Conservation (phyloP, 2,888 invertebrate species). For the Reticulitermes lucifugus region DNA sequence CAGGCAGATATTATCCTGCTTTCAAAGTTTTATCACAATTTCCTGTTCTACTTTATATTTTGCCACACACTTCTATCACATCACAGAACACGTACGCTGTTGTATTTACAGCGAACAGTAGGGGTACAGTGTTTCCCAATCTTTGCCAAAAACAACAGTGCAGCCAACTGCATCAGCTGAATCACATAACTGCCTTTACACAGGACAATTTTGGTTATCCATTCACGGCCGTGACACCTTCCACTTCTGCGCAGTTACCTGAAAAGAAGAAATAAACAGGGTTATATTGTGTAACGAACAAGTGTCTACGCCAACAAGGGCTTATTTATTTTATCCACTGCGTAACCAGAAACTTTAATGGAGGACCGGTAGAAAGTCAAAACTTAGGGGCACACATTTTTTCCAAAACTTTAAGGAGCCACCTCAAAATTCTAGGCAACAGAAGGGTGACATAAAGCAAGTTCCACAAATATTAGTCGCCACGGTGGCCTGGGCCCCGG, state of each 20-base stretch:
- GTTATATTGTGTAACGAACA: too few relatives aligned
- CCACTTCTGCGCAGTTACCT: background rate
- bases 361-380: too few relatives aligned
- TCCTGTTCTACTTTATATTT: background rate
- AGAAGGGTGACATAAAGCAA: too few relatives aligned
- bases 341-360: too few relatives aligned
- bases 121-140: background rate
- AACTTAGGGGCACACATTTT: too few relatives aligned
- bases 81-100: background rate
- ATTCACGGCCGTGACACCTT: background rate
- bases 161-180: background rate
- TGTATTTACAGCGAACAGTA: background rate
- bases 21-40: background rate
- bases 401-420: too few relatives aligned
- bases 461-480: too few relatives aligned
- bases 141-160: background rate
- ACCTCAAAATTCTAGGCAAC: too few relatives aligned
- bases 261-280: background rate
- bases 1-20: background rate
- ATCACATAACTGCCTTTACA: background rate
- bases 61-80: background rate
- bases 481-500: too few relatives aligned
- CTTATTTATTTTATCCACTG: too few relatives aligned
- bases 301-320: too few relatives aligned
- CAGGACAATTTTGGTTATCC: background rate